Percentiles rank a stretch among this genome's conserved stretches.
These are phyloP conservation scores for Pinctada fucata DNA, from an alignment of 2,888 invertebrate species.

Conservation along the genomic window DNA sequence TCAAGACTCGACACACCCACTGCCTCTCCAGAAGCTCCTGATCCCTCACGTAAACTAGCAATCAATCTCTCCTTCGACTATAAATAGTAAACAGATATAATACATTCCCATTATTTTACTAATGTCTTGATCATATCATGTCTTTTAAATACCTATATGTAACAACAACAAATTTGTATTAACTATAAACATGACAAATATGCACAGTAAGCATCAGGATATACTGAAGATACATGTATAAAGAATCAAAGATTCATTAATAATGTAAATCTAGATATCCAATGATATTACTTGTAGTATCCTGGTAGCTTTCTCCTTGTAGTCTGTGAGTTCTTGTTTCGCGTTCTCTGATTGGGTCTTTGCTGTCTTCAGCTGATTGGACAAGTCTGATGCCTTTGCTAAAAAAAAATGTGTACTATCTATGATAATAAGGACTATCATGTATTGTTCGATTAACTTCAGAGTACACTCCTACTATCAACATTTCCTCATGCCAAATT, in stretches of 20 bases:
- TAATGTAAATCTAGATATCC: too few relatives aligned
- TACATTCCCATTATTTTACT: too few relatives aligned
- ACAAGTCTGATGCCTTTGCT: constrained; percentile 66
- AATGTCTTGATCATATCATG: too few relatives aligned
- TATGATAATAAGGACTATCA: too few relatives aligned
- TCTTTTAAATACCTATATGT: too few relatives aligned
- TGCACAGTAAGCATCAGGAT: too few relatives aligned
- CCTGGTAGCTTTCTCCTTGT: constrained; percentile 87
- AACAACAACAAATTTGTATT: too few relatives aligned
- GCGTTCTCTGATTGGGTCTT: constrained; percentile 76
- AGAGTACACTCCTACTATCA: too few relatives aligned
- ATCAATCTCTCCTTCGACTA: constrained; percentile 85
- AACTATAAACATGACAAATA: too few relatives aligned
- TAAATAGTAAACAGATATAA: constrained; percentile 27
- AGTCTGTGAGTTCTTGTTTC: constrained; percentile 84
- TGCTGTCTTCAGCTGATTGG: constrained; percentile 75
- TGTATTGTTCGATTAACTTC: too few relatives aligned
- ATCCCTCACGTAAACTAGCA: constrained; percentile 78
- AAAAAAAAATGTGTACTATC: constrained; percentile 18
- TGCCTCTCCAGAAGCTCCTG: constrained; percentile 60
- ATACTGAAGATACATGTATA: too few relatives aligned
- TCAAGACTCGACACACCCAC: constrained; percentile 77
- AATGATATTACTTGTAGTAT: constrained; percentile 82
- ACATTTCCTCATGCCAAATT: neutral
- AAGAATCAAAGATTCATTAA: too few relatives aligned